A percentile compares a stretch with the other conserved stretches of the same genome.
Evolutionary conservation across 2,113 vertebrate species (phyloP).

Genomic region (Monarcha castaneiventris): DNA sequence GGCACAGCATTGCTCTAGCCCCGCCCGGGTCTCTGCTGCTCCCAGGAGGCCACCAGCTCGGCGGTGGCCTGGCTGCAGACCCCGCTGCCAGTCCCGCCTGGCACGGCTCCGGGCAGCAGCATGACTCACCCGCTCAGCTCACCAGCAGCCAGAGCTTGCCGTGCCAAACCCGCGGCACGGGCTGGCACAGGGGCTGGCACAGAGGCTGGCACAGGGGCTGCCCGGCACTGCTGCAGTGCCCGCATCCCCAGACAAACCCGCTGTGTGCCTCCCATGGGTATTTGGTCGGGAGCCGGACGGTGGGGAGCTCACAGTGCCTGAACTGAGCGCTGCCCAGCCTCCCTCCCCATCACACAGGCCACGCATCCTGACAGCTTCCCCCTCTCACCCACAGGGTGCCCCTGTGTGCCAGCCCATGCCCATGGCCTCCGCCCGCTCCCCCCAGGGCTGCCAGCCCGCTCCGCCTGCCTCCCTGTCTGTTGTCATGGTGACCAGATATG

Average conservation of each 20-base stretch:
- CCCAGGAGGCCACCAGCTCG: neutral
- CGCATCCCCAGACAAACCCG: accelerated
- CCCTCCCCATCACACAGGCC: too few species aligned
- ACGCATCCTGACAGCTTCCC: neutral
- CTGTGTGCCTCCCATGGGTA: neutral
- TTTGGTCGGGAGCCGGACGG: neutral
- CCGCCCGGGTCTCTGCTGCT: neutral
- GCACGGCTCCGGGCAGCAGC: neutral
- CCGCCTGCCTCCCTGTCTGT: neutral
- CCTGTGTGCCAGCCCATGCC: neutral
- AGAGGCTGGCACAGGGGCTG: neutral
- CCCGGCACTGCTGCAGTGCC: neutral
- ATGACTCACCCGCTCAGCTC: neutral
- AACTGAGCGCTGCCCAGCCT: neutral
- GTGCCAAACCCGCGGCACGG: neutral
- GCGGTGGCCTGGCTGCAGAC: neutral
- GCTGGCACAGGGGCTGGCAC: neutral
- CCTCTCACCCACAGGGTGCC: neutral
- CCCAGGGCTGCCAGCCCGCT: neutral
- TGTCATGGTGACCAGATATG: slow-evolving; percentile 30
- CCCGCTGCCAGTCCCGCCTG: neutral
- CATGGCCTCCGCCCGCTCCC: neutral
- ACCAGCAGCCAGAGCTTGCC: neutral
- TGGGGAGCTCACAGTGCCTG: neutral
- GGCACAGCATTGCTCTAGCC: too few species aligned